Percentiles rank a stretch among this genome's conserved stretches.
Evolutionary conservation across 35 echinoderm and acorn worm species (phyloP).

Genomic region (Antedon bifida): DNA sequence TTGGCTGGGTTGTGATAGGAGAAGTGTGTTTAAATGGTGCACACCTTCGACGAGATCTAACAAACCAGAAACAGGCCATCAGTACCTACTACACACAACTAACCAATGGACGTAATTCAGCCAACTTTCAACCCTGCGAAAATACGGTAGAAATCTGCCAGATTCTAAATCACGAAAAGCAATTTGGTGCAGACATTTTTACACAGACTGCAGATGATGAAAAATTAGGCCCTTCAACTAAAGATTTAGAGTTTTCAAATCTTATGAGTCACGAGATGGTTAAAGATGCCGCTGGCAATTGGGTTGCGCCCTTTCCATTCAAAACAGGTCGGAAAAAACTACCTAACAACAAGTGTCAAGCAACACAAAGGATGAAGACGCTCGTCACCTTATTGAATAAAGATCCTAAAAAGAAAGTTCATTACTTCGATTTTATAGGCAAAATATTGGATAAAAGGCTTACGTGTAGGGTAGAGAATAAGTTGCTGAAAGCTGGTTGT

Average conservation of each 20-base stretch:
- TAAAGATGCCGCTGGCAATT: not conserved
- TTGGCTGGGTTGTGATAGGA: constrained; percentile 31
- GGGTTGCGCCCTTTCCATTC: not conserved
- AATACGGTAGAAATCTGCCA: not conserved
- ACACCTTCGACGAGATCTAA: not conserved
- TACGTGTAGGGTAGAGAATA: not conserved
- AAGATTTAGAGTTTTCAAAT: not conserved
- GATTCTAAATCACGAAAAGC: not conserved
- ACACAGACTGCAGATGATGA: not conserved
- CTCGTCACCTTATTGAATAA: not conserved
- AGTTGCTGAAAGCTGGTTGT: no score
- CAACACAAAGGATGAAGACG: not conserved
- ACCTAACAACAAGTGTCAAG: not conserved
- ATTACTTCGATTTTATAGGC: not conserved
- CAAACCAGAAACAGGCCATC: not conserved
- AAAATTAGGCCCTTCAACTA: not conserved
- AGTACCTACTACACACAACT: not conserved
- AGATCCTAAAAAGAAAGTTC: not conserved
- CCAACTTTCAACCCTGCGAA: not conserved
- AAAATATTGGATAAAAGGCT: not conserved
- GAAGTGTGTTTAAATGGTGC: constrained; percentile 23
- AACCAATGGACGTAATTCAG: not conserved
- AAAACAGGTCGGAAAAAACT: not conserved
- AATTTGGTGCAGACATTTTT: no score
- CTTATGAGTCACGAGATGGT: not conserved